Conservation (phyloP, 2,797 vertebrate species). For the Sebastes iracundus region DNA sequence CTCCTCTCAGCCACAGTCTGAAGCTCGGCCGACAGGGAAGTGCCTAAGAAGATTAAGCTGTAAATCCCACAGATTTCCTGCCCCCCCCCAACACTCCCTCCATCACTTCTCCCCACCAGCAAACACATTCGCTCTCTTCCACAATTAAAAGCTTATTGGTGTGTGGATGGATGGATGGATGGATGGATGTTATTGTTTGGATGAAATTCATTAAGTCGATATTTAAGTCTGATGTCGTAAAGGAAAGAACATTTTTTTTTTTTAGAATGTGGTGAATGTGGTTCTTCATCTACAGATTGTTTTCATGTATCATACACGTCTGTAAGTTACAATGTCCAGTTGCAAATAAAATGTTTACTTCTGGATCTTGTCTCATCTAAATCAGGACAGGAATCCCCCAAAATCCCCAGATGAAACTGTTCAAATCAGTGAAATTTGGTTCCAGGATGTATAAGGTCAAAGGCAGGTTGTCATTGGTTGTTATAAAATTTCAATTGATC, state of each 20-base stretch:
- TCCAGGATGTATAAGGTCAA: no score
- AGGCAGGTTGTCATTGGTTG: no score
- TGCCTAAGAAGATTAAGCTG: constrained; percentile 66
- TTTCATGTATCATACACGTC: background rate
- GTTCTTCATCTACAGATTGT: background rate
- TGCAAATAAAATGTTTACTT: background rate
- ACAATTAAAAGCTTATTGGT: constrained; percentile 15
- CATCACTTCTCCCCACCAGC: background rate
- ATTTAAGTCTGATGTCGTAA: background rate
- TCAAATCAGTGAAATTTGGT: background rate
- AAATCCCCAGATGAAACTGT: background rate
- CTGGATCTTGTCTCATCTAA: no score
- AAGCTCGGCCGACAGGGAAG: constrained; percentile 51
- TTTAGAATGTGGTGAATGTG: background rate
- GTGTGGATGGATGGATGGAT: background rate
- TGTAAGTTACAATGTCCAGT: background rate
- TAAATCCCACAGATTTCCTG: constrained; percentile 68
- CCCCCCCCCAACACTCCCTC: background rate
- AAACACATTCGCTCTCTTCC: background rate
- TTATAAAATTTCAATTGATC: background rate
- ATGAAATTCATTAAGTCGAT: background rate
- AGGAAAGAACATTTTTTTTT: background rate
- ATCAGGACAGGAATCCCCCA: no score
- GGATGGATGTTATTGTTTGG: background rate
- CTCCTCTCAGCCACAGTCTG: constrained; percentile 48